Percentiles rank a stretch among this genome's conserved stretches.
phyloP scores from a whole-genome alignment of 2,113 vertebrate genomes.

The Apteryx mantelli region DNA sequence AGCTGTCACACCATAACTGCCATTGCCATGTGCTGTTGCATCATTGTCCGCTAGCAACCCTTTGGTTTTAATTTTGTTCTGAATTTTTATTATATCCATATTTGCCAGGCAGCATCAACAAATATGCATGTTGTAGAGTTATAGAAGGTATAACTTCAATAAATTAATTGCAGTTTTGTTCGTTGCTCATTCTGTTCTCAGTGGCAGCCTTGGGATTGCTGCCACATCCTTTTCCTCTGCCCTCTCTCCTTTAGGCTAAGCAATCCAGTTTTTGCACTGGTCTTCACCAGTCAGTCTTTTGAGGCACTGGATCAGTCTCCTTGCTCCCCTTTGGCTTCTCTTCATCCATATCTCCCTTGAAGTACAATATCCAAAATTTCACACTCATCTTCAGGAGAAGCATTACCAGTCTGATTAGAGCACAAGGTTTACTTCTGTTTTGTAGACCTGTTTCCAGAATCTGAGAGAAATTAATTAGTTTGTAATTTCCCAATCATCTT shows the following conservation, averaged over 20 bases:
- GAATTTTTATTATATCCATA: not conserved
- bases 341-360: not conserved
- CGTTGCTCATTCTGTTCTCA: not conserved
- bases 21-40: not conserved
- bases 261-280: not conserved
- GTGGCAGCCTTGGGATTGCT: not conserved
- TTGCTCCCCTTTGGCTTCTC: not conserved
- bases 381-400: not conserved
- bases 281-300: not conserved
- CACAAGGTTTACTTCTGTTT: not conserved
- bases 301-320: not conserved
- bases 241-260: not conserved
- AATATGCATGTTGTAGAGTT: not conserved
- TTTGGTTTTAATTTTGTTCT: accelerated
- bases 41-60: not conserved
- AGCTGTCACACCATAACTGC: not conserved
- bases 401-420: not conserved
- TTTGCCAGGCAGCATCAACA: not conserved
- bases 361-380: not conserved
- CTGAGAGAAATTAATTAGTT: not conserved
- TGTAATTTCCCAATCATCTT: not conserved
- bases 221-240: not conserved
- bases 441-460: not conserved
- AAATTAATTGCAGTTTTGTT: not conserved
- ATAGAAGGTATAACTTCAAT: not conserved